Percentiles rank a stretch among this genome's conserved stretches.
Evolutionary conservation across 2,888 invertebrate genomes (phyloP).

Genomic region (Heliothis peltigera): DNA sequence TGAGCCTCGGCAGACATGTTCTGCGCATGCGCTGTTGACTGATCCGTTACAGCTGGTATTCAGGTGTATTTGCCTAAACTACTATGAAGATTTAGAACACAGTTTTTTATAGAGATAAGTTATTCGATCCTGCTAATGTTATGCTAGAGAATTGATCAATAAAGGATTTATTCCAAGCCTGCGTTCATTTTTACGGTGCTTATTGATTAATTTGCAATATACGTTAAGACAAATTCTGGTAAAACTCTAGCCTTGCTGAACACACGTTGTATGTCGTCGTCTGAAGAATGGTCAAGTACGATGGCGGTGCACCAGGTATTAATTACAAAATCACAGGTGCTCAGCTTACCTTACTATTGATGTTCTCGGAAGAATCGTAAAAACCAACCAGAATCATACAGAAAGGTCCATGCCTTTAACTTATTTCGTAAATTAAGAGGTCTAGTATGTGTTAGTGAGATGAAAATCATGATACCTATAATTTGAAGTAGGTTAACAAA

Average conservation of each 20-base stretch:
- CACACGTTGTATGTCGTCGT: conserved; percentile 5
- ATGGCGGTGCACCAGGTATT: conserved; percentile 29
- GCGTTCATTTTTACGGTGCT: neutral
- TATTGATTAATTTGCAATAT: conserved; percentile 8
- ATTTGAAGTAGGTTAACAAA: too few species aligned
- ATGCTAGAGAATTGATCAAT: conserved; percentile 1
- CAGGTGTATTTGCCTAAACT: neutral
- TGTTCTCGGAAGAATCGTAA: conserved; percentile 4
- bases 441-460: conserved; percentile 23
- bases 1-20: neutral
- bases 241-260: conserved; percentile 25
- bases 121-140: too few species aligned
- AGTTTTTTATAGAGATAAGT: neutral
- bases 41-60: neutral
- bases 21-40: neutral
- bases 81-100: neutral
- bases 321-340: conserved; percentile 15
- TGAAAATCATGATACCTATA: neutral
- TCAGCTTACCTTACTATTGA: conserved; percentile 19
- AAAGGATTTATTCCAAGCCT: neutral
- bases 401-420: conserved; percentile 52
- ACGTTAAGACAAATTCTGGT: conserved; percentile 9
- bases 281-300: conserved; percentile 8
- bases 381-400: conserved; percentile 38
- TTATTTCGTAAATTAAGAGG: conserved; percentile 19